These are phyloP conservation scores for Paguma larvata DNA, from an alignment of 2,797 vertebrate species.

Conservation along the genomic window DNA sequence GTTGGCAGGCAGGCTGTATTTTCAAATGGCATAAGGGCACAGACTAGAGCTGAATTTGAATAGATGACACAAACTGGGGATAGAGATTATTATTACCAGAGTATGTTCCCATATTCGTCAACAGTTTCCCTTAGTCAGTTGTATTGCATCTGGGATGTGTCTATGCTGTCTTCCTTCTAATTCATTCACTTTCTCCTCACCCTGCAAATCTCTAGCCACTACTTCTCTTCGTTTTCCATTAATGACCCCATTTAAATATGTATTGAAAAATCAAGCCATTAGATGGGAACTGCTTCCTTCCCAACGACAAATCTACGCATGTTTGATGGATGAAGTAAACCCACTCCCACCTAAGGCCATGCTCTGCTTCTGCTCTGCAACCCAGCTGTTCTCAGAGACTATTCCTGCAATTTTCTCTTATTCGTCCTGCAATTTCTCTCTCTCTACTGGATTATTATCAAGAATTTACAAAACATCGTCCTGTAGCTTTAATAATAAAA, in stretches of 20 bases:
- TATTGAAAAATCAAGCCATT: conserved; percentile 3
- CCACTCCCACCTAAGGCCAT: not conserved
- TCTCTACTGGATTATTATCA: not conserved
- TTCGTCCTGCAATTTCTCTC: not conserved
- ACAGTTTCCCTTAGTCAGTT: not conserved
- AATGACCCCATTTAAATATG: not conserved
- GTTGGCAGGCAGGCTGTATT: not conserved
- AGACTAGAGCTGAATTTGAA: not conserved
- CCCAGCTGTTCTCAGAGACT: not conserved
- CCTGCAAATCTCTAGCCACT: not conserved
- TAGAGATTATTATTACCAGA: not conserved
- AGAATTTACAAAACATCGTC: not conserved
- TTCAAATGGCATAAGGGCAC: not conserved
- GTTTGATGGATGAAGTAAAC: not conserved
- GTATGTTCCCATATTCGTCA: not conserved
- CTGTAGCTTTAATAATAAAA: conserved; percentile 18
- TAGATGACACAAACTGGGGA: not conserved
- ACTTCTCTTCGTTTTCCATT: not conserved
- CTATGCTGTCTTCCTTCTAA: not conserved
- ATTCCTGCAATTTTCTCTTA: not conserved
- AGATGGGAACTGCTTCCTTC: not conserved
- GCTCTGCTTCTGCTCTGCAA: not conserved
- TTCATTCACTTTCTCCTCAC: not conserved
- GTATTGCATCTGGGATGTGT: not conserved
- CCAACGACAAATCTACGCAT: not conserved